Percentiles rank a stretch among this genome's conserved stretches.
Conservation (phyloP, 2,888 invertebrate genomes). For the Muscina levida region DNA sequence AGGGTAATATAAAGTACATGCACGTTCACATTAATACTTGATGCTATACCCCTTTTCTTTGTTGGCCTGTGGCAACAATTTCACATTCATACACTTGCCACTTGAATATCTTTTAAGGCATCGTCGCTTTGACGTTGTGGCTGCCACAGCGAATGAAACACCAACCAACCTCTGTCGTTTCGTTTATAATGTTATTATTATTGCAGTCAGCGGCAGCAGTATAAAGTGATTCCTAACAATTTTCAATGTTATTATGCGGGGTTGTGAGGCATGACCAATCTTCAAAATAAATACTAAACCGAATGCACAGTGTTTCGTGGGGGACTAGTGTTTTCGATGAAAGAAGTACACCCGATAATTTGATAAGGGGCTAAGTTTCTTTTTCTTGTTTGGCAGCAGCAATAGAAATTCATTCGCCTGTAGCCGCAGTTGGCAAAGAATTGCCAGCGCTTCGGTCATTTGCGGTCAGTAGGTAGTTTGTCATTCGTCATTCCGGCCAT, state of each 20-base stretch:
- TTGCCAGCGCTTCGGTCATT: no score
- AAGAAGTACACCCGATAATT: no score
- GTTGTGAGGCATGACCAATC: constrained; percentile 1
- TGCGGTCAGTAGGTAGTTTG: no score
- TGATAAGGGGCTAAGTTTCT: no score
- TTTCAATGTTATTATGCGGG: constrained; percentile 2
- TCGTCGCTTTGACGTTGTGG: neutral
- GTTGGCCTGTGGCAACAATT: neutral
- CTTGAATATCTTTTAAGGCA: neutral
- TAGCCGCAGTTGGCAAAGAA: no score
- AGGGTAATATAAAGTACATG: no score
- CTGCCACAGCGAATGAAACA: neutral
- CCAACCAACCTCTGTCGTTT: constrained; percentile 43
- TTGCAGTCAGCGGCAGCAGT: constrained; percentile 20
- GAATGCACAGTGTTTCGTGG: neutral
- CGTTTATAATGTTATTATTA: constrained; percentile 58
- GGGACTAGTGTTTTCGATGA: no score
- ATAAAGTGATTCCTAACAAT: neutral
- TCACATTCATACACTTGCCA: neutral
- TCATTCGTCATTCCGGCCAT: no score
- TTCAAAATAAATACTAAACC: neutral
- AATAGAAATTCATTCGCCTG: no score
- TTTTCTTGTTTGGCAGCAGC: no score
- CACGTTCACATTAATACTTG: no score
- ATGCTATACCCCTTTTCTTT: neutral